Conservation (phyloP, 2,113 vertebrate genomes). For the Balaeniceps rex region DNA sequence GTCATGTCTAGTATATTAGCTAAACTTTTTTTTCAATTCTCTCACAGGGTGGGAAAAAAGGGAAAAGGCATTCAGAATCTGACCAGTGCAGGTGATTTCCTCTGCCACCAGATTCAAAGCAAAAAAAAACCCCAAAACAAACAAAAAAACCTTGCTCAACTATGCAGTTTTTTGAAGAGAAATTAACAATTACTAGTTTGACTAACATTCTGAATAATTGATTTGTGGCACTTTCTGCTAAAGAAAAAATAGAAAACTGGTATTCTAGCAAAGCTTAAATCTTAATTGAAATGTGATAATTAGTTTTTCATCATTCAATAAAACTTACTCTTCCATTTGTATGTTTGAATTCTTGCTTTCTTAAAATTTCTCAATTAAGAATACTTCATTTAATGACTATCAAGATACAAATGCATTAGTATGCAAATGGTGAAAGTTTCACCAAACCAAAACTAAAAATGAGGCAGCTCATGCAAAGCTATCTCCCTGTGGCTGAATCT, state of each 20-base stretch:
- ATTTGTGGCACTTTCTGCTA: not conserved
- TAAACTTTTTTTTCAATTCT: not conserved
- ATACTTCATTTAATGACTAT: not conserved
- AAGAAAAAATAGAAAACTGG: not conserved
- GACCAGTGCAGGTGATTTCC: too few relatives aligned
- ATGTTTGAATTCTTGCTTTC: not conserved
- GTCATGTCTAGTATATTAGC: not conserved
- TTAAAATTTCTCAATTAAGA: not conserved
- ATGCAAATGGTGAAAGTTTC: not conserved
- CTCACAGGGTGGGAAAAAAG: too few relatives aligned
- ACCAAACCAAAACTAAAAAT: not conserved
- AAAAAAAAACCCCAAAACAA: too few relatives aligned
- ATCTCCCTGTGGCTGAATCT: not conserved
- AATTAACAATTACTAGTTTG: not conserved
- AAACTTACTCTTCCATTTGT: not conserved
- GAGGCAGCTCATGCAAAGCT: not conserved
- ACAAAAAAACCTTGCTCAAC: not conserved
- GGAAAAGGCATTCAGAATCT: too few relatives aligned
- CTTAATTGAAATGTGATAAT: not conserved
- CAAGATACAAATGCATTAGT: not conserved
- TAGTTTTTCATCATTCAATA: not conserved
- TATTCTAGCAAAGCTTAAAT: not conserved
- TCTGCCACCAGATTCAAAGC: too few relatives aligned
- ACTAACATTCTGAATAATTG: not conserved
- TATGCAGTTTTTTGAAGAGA: not conserved